A percentile compares a stretch with the other conserved stretches of the same genome.
These are phyloP conservation scores for Pyrrhia umbra DNA, from an alignment of 2,888 invertebrate species.

Conservation along the genomic window DNA sequence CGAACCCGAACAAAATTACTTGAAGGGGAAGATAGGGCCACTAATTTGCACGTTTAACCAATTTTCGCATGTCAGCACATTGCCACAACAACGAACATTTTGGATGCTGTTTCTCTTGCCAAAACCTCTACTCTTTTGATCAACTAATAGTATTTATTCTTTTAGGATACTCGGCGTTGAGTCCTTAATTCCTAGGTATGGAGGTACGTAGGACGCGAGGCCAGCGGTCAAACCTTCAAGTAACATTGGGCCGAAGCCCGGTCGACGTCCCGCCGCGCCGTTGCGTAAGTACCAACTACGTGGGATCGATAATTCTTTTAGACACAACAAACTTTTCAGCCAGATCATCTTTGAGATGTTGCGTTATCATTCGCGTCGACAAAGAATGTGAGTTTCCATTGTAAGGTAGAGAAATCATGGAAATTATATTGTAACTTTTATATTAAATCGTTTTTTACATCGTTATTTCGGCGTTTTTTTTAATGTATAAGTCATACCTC, in stretches of 20 bases:
- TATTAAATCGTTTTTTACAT: neutral
- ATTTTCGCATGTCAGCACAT: too few species aligned
- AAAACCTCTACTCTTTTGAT: too few species aligned
- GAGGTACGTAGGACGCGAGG: neutral
- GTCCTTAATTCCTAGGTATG: neutral
- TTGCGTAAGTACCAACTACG: constrained; percentile 54
- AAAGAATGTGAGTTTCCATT: neutral
- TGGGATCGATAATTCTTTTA: constrained; percentile 59
- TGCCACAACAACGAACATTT: too few species aligned
- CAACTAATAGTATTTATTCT: too few species aligned
- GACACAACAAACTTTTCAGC: constrained; percentile 43
- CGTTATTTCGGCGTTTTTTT: neutral
- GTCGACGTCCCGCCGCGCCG: constrained; percentile 48
- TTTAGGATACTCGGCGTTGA: neutral
- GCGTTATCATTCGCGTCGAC: neutral
- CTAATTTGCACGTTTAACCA: too few species aligned
- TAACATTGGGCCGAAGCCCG: constrained; percentile 54
- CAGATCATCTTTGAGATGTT: constrained; percentile 32
- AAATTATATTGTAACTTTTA: neutral
- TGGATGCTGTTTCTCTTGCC: too few species aligned
- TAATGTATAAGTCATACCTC: too few species aligned
- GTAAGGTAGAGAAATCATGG: neutral
- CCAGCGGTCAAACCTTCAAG: constrained; percentile 55
- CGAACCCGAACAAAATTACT: too few species aligned
- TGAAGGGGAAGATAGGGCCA: too few species aligned